These are phyloP conservation scores for Germaria angustata DNA, from an alignment of 2,888 invertebrate species.

Conservation along the genomic window DNA sequence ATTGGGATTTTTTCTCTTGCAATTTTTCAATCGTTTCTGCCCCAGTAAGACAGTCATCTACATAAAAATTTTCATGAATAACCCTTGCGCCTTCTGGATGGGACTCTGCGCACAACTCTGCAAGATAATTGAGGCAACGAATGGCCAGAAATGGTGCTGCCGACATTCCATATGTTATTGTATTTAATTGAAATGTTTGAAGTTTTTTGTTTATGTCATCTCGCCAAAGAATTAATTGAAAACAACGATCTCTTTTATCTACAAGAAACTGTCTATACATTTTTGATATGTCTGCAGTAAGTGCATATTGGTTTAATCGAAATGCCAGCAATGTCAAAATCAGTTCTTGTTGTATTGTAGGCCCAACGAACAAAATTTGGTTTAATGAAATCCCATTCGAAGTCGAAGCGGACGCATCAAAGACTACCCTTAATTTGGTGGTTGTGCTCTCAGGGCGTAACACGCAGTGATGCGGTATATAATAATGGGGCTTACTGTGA, in stretches of 20 bases:
- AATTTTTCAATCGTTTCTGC: neutral
- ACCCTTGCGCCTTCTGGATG: neutral
- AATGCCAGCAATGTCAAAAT: neutral
- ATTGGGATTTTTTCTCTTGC: neutral
- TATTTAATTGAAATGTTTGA: too few species aligned
- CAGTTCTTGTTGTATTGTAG: conserved; percentile 3
- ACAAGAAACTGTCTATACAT: conserved; percentile 21
- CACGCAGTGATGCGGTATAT: too few species aligned
- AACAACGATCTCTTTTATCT: neutral
- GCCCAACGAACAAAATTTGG: conserved; percentile 4
- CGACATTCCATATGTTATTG: neutral
- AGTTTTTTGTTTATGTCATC: too few species aligned
- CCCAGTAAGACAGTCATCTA: neutral
- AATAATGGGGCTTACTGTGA: too few species aligned
- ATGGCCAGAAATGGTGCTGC: neutral
- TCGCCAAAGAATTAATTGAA: too few species aligned
- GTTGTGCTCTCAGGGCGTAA: too few species aligned
- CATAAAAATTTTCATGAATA: neutral
- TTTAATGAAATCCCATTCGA: neutral
- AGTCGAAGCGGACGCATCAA: too few species aligned
- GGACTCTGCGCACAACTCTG: neutral
- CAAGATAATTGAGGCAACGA: neutral
- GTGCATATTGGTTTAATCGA: neutral
- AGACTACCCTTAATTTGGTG: too few species aligned
- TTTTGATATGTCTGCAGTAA: neutral